Conservation (phyloP, 2,797 vertebrate species). For the Sylvia borin region DNA sequence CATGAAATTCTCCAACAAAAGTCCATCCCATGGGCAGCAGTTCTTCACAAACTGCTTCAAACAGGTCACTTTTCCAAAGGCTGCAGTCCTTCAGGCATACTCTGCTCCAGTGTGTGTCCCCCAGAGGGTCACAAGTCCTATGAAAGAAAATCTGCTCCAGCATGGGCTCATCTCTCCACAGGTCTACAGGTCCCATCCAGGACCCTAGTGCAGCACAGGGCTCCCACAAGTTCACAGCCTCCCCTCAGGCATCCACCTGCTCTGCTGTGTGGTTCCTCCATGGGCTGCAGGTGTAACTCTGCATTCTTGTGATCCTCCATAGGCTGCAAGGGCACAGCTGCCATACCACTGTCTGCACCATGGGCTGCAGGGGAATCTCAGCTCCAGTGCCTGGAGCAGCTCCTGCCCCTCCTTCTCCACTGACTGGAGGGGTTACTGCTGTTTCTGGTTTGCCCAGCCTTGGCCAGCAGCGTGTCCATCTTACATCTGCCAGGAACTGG, state of each 20-base stretch:
- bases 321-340: neutral
- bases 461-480: neutral
- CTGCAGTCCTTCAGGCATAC: neutral
- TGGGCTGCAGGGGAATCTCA: rapidly evolving
- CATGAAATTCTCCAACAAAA: neutral
- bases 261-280: neutral
- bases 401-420: neutral
- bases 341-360: neutral
- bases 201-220: rapidly evolving
- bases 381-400: no score
- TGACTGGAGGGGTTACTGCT: neutral
- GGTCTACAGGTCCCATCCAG: no score
- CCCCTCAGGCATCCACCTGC: neutral
- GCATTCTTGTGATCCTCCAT: rapidly evolving
- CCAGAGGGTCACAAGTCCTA: neutral
- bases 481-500: neutral
- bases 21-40: neutral
- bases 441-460: neutral
- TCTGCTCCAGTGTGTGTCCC: neutral
- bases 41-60: no score
- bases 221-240: neutral
- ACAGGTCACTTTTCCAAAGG: neutral
- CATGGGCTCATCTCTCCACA: neutral
- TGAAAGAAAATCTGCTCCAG: neutral
- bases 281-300: neutral